These are phyloP conservation scores for Oscheius sp. DNA, from an alignment of 2,888 invertebrate species.

Conservation along the genomic window DNA sequence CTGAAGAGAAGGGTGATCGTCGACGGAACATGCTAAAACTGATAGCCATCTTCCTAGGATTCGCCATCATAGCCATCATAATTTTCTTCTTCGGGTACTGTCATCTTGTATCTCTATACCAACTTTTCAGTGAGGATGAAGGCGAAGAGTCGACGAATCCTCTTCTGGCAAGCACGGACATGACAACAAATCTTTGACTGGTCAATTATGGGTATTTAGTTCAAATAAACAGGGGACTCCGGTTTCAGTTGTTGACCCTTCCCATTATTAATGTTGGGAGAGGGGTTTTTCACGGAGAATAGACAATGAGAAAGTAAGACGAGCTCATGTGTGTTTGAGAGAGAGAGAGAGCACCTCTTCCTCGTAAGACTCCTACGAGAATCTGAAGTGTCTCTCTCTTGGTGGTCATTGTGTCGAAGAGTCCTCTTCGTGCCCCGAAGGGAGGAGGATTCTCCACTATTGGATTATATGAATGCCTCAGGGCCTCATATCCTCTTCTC, in stretches of 20 bases:
- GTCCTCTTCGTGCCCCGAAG: neutral
- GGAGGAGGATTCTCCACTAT: constrained; percentile 24
- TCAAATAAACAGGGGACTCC: too few relatives aligned
- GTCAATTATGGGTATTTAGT: too few relatives aligned
- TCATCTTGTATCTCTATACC: neutral
- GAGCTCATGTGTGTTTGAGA: too few relatives aligned
- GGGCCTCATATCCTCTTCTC: constrained; percentile 26
- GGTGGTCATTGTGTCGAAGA: neutral
- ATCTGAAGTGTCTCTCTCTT: too few relatives aligned
- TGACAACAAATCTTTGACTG: neutral
- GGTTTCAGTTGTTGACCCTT: too few relatives aligned
- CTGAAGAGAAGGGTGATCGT: constrained; percentile 54
- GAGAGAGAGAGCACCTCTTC: too few relatives aligned
- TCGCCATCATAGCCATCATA: constrained; percentile 57
- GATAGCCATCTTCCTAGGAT: constrained; percentile 63
- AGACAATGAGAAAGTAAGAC: too few relatives aligned
- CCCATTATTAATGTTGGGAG: too few relatives aligned
- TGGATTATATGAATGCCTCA: constrained; percentile 36
- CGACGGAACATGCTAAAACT: constrained; percentile 60
- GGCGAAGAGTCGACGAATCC: neutral
- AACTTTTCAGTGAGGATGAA: constrained; percentile 18
- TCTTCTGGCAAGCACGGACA: neutral
- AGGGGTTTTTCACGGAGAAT: too few relatives aligned
- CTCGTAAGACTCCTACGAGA: too few relatives aligned
- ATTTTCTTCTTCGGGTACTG: constrained; percentile 45